Evolutionary conservation across 2,113 vertebrate genomes (phyloP).

Genomic region (Mellivora capensis): DNA sequence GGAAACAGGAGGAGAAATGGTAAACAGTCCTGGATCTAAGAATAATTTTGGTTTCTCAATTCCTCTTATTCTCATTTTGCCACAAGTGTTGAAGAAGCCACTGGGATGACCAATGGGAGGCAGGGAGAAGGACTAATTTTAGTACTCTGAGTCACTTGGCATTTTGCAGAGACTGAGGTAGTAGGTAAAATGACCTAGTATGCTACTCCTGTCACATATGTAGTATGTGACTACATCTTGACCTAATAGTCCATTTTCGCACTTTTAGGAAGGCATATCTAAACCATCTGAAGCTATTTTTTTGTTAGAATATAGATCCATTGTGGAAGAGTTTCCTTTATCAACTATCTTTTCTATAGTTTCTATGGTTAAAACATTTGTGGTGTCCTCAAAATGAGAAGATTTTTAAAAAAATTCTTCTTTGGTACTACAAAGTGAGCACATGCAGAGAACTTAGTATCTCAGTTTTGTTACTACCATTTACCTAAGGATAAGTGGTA

Average conservation of each 20-base stretch:
- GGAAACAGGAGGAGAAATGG: background rate
- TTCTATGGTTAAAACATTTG: background rate
- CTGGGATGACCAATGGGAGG: background rate
- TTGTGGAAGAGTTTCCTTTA: background rate
- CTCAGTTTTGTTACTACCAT: background rate
- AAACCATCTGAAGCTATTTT: background rate
- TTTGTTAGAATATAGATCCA: background rate
- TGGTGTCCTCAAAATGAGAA: background rate
- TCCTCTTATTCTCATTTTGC: background rate
- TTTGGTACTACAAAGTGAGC: background rate
- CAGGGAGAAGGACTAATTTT: background rate
- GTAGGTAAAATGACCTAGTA: background rate
- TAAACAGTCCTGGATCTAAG: background rate
- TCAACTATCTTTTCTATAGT: background rate
- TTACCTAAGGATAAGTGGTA: background rate
- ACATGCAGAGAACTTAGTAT: background rate
- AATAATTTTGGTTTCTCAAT: background rate
- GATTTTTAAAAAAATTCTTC: background rate
- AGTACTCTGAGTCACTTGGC: background rate
- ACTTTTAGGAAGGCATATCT: background rate
- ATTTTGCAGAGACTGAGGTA: background rate
- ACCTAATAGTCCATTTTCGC: background rate
- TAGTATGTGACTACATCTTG: background rate
- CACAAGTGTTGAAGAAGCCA: background rate
- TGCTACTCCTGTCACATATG: background rate